phyloP scores from a whole-genome alignment of 2,113 vertebrate species.

The Scatophagus argus region DNA sequence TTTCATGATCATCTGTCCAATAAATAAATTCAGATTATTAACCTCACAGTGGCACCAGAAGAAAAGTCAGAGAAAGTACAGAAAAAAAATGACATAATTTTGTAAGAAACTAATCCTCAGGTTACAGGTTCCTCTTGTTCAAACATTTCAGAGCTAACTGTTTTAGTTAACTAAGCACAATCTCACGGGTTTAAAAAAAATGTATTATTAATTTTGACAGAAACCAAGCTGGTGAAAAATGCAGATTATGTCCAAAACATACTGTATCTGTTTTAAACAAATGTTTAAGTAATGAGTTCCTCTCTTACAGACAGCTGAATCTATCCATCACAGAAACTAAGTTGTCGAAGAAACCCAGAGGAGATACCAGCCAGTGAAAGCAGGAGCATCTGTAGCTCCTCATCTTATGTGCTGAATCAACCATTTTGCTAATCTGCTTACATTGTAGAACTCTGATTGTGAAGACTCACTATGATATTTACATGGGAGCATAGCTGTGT shows the following conservation, averaged over 20 bases:
- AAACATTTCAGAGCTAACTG: background rate
- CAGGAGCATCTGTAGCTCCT: conserved; percentile 58
- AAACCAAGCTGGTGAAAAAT: background rate
- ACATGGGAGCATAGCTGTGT: conserved; percentile 19
- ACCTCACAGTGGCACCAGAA: too few relatives aligned
- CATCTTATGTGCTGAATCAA: conserved; percentile 59
- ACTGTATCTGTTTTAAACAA: conserved; percentile 21
- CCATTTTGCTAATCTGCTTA: conserved; percentile 58
- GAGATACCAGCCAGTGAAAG: conserved; percentile 50
- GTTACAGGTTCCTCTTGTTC: background rate
- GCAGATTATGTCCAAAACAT: background rate
- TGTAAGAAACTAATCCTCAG: too few relatives aligned
- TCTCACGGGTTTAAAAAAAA: background rate
- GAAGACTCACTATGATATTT: conserved; percentile 9
- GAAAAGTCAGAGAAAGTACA: background rate
- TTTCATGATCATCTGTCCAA: background rate
- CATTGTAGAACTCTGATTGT: conserved; percentile 35
- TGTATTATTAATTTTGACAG: background rate
- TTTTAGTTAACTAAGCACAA: background rate
- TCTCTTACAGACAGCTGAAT: conserved; percentile 15
- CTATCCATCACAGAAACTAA: conserved; percentile 38
- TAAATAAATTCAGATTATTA: too few relatives aligned
- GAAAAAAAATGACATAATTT: background rate
- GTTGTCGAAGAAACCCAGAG: conserved; percentile 32
- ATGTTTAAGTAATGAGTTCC: conserved; percentile 14